These are phyloP conservation scores for Calcarius ornatus DNA, from an alignment of 2,113 vertebrate species.

Conservation along the genomic window DNA sequence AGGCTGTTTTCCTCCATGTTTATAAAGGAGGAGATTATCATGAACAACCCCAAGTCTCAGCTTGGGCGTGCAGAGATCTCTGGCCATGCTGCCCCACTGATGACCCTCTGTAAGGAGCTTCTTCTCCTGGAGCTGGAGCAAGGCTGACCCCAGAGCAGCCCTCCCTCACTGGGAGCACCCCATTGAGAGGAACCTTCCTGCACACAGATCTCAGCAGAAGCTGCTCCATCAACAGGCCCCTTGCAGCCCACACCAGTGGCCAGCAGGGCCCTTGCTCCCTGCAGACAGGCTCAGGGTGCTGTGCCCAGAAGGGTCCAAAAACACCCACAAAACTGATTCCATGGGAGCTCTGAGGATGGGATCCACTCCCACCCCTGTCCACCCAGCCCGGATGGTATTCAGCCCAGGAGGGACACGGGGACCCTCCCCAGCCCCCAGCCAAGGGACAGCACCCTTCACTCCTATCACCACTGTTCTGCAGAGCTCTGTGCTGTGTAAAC, in stretches of 20 bases:
- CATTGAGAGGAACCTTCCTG: fast-evolving
- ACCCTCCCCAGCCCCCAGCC: neutral
- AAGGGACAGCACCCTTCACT: neutral
- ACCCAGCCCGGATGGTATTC: too few relatives aligned
- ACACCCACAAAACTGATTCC: neutral
- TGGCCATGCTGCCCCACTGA: fast-evolving
- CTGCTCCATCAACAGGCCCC: neutral
- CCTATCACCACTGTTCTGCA: neutral
- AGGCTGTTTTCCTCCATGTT: neutral
- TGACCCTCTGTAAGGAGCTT: neutral
- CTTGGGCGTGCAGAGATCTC: fast-evolving
- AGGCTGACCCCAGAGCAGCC: neutral
- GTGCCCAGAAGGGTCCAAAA: neutral
- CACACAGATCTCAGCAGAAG: neutral
- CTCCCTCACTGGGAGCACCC: neutral
- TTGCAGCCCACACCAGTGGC: fast-evolving
- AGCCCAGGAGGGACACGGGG: neutral
- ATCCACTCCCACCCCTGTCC: neutral
- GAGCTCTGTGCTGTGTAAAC: neutral
- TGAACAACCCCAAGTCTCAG: neutral
- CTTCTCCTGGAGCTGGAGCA: neutral
- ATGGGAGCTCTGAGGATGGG: neutral
- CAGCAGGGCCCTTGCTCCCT: neutral
- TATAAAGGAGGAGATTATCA: neutral
- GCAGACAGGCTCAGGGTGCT: fast-evolving